Evolutionary conservation across 2,888 invertebrate genomes (phyloP).

Genomic region (Cheilosia vernalis): DNA sequence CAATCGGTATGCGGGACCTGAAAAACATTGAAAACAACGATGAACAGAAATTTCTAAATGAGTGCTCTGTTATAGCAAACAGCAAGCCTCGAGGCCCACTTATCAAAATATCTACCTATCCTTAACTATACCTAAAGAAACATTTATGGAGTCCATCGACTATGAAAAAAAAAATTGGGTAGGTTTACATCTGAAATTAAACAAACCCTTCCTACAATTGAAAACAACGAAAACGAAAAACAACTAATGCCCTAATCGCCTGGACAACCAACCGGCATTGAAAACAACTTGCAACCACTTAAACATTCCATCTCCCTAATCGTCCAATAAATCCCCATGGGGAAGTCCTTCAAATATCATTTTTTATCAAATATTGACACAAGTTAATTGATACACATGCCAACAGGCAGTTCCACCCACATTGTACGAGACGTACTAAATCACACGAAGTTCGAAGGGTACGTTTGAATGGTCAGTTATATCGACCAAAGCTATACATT

Average conservation of each 20-base stretch:
- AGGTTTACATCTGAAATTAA: too few species aligned
- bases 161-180: accelerated
- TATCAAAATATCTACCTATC: too few species aligned
- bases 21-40: too few species aligned
- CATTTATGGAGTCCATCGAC: too few species aligned
- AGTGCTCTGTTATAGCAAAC: too few species aligned
- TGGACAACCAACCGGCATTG: constrained; percentile 7
- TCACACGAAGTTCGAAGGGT: constrained; percentile 22
- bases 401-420: constrained; percentile 63
- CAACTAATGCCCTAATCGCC: constrained; percentile 12
- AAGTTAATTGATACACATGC: constrained; percentile 73
- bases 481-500: constrained; percentile 39
- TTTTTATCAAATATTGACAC: constrained; percentile 73
- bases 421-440: constrained; percentile 13
- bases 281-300: constrained; percentile 49
- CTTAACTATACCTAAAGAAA: too few species aligned
- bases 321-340: constrained; percentile 67
- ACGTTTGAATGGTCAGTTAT: constrained; percentile 22
- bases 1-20: too few species aligned
- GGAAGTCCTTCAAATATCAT: constrained; percentile 71
- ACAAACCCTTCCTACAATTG: too few species aligned
- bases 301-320: constrained; percentile 68
- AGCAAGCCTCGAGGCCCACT: too few species aligned
- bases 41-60: too few species aligned
- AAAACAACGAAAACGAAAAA: not conserved